Percentiles rank a stretch among this genome's conserved stretches.
These are phyloP conservation scores for Drosophila trapezifrons DNA, from an alignment of 1,140 invertebrate species.

Conservation along the genomic window DNA sequence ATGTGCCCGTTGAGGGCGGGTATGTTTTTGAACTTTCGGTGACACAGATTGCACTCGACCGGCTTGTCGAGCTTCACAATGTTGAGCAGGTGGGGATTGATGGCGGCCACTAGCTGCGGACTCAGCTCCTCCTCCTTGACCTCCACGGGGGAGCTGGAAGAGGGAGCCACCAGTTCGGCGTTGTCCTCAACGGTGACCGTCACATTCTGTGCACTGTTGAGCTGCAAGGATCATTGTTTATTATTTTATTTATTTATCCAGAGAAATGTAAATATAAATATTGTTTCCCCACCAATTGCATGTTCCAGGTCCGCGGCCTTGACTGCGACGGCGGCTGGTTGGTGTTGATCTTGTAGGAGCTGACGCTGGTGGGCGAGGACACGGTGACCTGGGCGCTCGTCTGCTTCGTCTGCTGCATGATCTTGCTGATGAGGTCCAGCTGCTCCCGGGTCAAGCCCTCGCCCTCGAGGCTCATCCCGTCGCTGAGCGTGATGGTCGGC, in stretches of 20 bases:
- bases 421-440: slow-evolving; percentile 90
- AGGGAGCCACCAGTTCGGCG: slow-evolving; percentile 64
- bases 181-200: slow-evolving; percentile 76
- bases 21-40: slow-evolving; percentile 97
- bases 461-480: slow-evolving; percentile 85
- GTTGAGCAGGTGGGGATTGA: slow-evolving; percentile 83
- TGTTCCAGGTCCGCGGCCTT: slow-evolving; percentile 84
- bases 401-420: slow-evolving; percentile 90
- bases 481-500: slow-evolving; percentile 82
- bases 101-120: slow-evolving; percentile 81
- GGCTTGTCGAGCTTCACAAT: slow-evolving; percentile 89
- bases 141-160: slow-evolving; percentile 61
- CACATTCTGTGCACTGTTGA: slow-evolving; percentile 77
- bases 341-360: slow-evolving; percentile 83
- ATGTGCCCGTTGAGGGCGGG: slow-evolving; percentile 98
- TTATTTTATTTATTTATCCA: no score
- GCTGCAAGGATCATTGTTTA: no score
- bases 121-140: slow-evolving; percentile 78
- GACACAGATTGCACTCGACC: slow-evolving; percentile 97
- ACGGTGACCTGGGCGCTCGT: slow-evolving; percentile 81
- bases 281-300: slow-evolving; percentile 85
- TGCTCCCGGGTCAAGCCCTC: slow-evolving; percentile 90
- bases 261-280: no score
- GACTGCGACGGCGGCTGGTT: slow-evolving; percentile 48
- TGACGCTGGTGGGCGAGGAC: slow-evolving; percentile 84